Percentiles rank a stretch among this genome's conserved stretches.
phyloP scores from a whole-genome alignment of 2,797 vertebrate genomes.

The Phylloscopus collybita region DNA sequence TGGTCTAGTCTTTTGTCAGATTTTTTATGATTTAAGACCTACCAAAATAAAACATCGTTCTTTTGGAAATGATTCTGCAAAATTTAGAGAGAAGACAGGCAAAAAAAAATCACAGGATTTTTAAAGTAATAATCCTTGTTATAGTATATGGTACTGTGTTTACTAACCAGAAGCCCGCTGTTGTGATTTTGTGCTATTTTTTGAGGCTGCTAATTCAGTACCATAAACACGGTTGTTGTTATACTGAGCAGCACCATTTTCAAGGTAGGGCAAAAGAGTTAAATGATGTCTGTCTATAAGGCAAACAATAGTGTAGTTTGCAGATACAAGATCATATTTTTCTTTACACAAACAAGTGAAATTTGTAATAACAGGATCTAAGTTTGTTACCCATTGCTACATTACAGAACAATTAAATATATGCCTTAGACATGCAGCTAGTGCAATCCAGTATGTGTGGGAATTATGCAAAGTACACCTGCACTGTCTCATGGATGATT shows the following conservation, averaged over 20 bases:
- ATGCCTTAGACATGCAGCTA: neutral
- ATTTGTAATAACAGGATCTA: neutral
- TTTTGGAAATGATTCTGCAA: conserved; percentile 22
- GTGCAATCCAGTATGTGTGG: neutral
- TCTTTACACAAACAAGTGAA: neutral
- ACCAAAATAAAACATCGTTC: neutral
- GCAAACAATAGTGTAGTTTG: neutral
- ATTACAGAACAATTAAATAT: neutral
- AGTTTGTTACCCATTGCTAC: neutral
- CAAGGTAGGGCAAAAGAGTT: neutral
- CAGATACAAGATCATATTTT: neutral
- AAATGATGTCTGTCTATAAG: neutral
- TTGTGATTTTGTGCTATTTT: neutral
- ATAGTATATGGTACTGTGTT: neutral
- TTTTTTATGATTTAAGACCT: neutral
- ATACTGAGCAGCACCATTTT: conserved; percentile 13
- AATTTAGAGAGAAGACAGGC: neutral
- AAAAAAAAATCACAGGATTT: neutral
- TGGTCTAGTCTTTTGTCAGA: neutral
- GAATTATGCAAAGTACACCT: neutral
- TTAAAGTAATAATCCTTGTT: neutral
- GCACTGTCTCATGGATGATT: neutral
- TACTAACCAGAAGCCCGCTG: neutral
- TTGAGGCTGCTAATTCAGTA: neutral
- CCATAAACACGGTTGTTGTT: neutral